Base-by-base conservation (phyloP, 2,888 invertebrate species). In the Agelastica alni region DNA sequence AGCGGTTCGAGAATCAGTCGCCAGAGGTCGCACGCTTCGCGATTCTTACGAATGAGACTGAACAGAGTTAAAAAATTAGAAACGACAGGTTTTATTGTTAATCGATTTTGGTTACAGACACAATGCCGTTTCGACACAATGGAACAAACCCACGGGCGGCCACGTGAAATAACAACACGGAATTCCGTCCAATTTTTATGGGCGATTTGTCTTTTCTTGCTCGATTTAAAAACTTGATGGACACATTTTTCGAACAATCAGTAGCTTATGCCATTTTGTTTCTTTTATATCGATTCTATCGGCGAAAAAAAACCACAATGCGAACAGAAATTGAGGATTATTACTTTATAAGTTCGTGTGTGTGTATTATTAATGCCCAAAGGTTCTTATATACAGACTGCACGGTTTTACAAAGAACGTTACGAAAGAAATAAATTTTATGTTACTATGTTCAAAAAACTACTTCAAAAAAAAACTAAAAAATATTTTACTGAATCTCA, bases 221-320 rank as follows among this genome's bases (percentile, higher is more conserved):
- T 57, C 65, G 65, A 68, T 68, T 67, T 67, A 65, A 67, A n/a
- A 12, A 67, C 60, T 64, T 68, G 68, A 69, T 63, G 62, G 70
- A 68, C 68, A 66, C 61, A n/a, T 53, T 53, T 65, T 63, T 28
- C 53, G 61, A 62, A 65, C 65, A 63, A 65, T 62, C 61, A 47
- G 59, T 45, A 45, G 56, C 59, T 51, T 51, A 52, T 54, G 42
- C 44, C 51, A 39, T 53, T 60, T 60, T 57, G 54, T 51, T 28
- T 37, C 28, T 36, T 30, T 37, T 44, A 39, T 39, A 5, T 2
- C 10, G 18, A 6, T 13, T 17, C 37, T 17, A 20, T 39, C 18
- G 20, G 26, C 26, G 20, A 6, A 36, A 36, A 36, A 34, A 39
- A 39, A 16, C 6, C 0, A 39, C 12, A 39, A 18, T 39, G 10